phyloP scores from a whole-genome alignment of 2,113 vertebrate genomes.

The Amphilophus citrinellus region DNA sequence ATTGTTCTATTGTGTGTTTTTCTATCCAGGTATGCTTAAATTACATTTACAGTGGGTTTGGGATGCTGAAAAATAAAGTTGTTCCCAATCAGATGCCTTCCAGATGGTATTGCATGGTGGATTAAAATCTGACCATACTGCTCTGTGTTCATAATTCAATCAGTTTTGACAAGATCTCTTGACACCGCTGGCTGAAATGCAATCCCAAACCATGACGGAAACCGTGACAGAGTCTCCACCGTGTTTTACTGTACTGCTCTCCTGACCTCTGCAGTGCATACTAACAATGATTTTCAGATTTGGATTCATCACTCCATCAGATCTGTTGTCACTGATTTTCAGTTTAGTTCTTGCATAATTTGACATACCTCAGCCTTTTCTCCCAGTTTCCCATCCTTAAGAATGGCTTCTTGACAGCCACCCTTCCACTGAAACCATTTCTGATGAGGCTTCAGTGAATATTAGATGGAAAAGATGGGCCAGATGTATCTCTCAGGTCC shows the following conservation, averaged over 20 bases:
- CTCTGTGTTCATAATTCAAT: not conserved
- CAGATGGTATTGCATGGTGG: not conserved
- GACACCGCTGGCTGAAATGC: not conserved
- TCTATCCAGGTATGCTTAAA: not conserved
- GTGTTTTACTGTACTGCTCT: not conserved
- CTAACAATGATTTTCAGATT: no score
- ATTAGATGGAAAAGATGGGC: not conserved
- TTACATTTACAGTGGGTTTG: not conserved
- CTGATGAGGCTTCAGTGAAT: not conserved
- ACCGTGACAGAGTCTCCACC: no score
- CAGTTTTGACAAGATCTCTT: not conserved
- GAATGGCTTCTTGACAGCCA: not conserved
- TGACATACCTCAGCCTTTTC: not conserved
- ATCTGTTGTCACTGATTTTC: not conserved
- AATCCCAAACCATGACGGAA: not conserved
- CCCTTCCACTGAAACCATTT: not conserved
- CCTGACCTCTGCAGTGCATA: not conserved
- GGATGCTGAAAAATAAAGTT: not conserved
- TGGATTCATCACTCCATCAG: not conserved
- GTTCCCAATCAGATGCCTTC: not conserved
- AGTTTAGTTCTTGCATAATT: not conserved
- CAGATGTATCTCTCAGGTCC: not conserved
- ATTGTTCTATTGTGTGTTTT: not conserved
- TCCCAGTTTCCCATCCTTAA: not conserved
- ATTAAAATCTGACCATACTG: not conserved